These are phyloP conservation scores for Trachelus troglodyta DNA, from an alignment of 2,888 invertebrate species.

Conservation along the genomic window DNA sequence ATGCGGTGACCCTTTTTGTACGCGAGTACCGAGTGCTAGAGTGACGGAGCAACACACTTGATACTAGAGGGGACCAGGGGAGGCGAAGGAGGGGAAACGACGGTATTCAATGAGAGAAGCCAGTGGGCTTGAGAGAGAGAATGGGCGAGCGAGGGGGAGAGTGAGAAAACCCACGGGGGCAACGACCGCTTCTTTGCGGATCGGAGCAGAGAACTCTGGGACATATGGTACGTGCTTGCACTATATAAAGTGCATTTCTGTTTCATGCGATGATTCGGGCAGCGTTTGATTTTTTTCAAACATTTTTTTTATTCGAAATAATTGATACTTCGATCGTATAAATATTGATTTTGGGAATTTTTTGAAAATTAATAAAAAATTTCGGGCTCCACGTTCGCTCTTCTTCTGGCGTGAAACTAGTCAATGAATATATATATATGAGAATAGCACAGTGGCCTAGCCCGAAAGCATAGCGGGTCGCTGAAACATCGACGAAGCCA, in stretches of 20 bases:
- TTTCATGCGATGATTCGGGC: not conserved
- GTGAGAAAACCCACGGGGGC: conserved; percentile 20
- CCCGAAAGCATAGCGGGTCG: not conserved
- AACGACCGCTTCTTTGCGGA: conserved; percentile 6
- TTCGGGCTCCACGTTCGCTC: not conserved
- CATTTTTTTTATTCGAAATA: too few species aligned
- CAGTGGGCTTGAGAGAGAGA: conserved; percentile 1
- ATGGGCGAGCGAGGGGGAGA: conserved; percentile 11
- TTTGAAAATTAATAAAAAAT: too few species aligned
- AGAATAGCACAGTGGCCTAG: not conserved
- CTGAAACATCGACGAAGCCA: conserved; percentile 15
- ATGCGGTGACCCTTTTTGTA: not conserved
- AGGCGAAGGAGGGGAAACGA: not conserved
- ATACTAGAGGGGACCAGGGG: not conserved
- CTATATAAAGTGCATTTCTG: not conserved
- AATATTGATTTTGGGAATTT: too few species aligned
- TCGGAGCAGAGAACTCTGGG: conserved; percentile 3
- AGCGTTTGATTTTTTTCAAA: not conserved
- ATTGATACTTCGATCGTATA: too few species aligned
- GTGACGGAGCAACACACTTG: not conserved
- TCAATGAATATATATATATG: not conserved
- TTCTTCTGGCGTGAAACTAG: not conserved
- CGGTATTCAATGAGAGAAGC: not conserved
- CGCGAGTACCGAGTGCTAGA: not conserved
- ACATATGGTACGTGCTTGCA: not conserved